A percentile compares a stretch with the other conserved stretches of the same genome.
Evolutionary conservation across 2,888 invertebrate genomes (phyloP).

Genomic region (Apocheima hispidaria): DNA sequence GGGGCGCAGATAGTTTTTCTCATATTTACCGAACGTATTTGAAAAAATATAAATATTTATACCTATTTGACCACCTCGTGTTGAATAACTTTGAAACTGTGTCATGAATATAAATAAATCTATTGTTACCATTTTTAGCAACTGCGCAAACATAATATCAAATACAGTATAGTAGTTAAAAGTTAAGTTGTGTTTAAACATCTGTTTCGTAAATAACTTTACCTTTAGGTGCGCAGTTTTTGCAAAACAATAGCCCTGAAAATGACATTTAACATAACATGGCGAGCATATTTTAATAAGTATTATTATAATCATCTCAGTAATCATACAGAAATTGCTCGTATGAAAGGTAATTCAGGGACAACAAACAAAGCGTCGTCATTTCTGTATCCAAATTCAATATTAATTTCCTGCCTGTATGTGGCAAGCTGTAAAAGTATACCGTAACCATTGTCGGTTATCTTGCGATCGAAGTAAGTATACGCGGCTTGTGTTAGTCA

Average conservation of each 20-base stretch:
- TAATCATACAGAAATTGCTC: neutral
- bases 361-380: conserved; percentile 16
- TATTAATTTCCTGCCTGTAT: conserved; percentile 41
- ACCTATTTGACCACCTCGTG: conserved; percentile 22
- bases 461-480: conserved; percentile 38
- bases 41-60: neutral
- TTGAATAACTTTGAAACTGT: conserved; percentile 54
- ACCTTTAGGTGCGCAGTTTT: conserved; percentile 46
- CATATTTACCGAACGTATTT: neutral
- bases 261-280: conserved; percentile 12
- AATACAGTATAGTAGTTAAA: conserved; percentile 9
- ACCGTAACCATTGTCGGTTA: conserved; percentile 37
- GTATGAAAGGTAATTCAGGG: conserved; percentile 9
- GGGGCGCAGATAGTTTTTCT: no score
- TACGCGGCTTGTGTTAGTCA: conserved; percentile 39
- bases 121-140: conserved; percentile 54
- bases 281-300: conserved; percentile 35
- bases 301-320: conserved; percentile 29
- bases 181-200: conserved; percentile 55
- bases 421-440: conserved; percentile 33
- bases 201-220: conserved; percentile 53
- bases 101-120: conserved; percentile 70
- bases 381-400: conserved; percentile 32
- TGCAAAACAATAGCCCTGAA: conserved; percentile 30
- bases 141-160: conserved; percentile 58